Percentiles rank a stretch among this genome's conserved stretches.
Evolutionary conservation across 2,113 vertebrate species (phyloP).

Genomic region (Xenopus tropicalis): DNA sequence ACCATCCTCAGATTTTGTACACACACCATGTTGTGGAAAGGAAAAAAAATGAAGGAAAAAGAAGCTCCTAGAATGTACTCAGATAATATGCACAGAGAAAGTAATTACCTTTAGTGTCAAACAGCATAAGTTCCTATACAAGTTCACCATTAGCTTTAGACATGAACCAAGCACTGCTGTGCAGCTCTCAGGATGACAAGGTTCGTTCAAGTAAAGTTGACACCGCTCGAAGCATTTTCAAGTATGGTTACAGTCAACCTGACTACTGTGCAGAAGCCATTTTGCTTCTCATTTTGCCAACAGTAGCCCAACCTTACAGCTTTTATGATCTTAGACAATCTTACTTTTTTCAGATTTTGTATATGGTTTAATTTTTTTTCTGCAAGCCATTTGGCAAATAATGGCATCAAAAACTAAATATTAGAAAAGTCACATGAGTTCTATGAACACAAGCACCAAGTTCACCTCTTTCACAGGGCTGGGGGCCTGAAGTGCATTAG

Average conservation of each 20-base stretch:
- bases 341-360: neutral
- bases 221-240: conserved; percentile 88
- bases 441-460: conserved; percentile 23
- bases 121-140: conserved; percentile 77
- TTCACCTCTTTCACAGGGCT: conserved; percentile 17
- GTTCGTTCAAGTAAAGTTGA: conserved; percentile 97
- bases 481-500: conserved; percentile 19
- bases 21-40: conserved; percentile 78
- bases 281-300: conserved; percentile 61
- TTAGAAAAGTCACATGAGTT: conserved; percentile 32
- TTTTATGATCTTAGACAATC: conserved; percentile 55
- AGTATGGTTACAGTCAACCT: conserved; percentile 94
- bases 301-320: conserved; percentile 76
- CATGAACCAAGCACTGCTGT: conserved; percentile 77
- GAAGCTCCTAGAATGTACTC: conserved; percentile 66
- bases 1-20: conserved; percentile 79
- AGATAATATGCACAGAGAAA: conserved; percentile 72
- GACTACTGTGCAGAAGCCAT: conserved; percentile 72
- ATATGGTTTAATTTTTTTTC: conserved; percentile 14
- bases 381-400: conserved; percentile 75
- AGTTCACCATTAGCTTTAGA: conserved; percentile 82
- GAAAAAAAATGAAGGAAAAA: conserved; percentile 54
- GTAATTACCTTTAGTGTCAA: conserved; percentile 89
- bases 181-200: conserved; percentile 78
- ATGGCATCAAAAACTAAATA: conserved; percentile 45